Base-by-base conservation (phyloP, 2,888 invertebrate species). In the Elysia crispata region DNA sequence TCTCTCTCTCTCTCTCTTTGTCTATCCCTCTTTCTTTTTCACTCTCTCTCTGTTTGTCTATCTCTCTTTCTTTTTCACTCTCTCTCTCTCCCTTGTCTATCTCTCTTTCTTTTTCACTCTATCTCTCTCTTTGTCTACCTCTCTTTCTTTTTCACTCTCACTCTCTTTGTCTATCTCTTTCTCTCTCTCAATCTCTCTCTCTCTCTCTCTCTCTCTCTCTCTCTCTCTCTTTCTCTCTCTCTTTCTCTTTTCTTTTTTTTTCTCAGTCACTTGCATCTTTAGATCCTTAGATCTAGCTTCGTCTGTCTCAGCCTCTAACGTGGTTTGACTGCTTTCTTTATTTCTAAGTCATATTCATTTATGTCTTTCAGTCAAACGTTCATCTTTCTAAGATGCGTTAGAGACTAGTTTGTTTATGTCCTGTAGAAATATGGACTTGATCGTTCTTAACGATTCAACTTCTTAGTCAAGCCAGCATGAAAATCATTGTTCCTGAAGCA, bases 41-140 rank as follows among this genome's bases (percentile, higher is more conserved):
- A 15, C 67, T 64, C 23, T 64, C 64, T 64, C 69, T n/a, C 69
- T 69, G 30, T 69, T 25, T 70, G 31, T 70, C 31, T 33, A n/a
- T 66, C 8, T 66, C 1, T 15, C 66, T 66, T 20, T 66, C 25
- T 6, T 41, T 6, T 3, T 3, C 41, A 41, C 41, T 11, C 5
- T 41, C 11, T 41, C 11, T 6, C 28, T 60, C 57, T 23, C 30
- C 30, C 28, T 60, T 74, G n/a, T 66, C 1, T 0, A n/a, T 54
- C 62, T 41, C 11, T 25, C 1, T 76, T 20, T 6, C 54, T 13
- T 1, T 76, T 33, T 6, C 54, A 20, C 33, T 64, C 0, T 49
- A 1, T 8, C 6, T 64, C 0, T 49, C 11, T 66, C 64, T 49
- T 33, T 6, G 0, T 64, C 8, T 66, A 8, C 1, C 6, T 64